Base-by-base conservation (phyloP, 2,888 invertebrate genomes). In the Nymphalis polychloros region DNA sequence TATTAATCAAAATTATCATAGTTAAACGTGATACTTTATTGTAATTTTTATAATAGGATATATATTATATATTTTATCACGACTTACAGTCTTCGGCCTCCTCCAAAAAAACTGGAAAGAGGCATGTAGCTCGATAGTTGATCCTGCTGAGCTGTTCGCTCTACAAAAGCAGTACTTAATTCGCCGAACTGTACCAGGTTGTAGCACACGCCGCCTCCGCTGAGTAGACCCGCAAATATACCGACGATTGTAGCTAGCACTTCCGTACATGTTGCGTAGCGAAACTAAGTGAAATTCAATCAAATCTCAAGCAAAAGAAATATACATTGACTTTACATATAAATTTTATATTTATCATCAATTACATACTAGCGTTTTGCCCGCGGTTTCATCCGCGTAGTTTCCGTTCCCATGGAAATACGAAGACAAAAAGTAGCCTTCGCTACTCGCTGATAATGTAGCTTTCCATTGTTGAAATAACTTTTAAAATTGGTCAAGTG, bases 161-260 rank as follows among this genome's bases (percentile, higher is more conserved):
- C 93, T 27, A 95, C 94, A 77, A 95, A 90, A 8, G 94, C 81
- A 0, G 94, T 94, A 68, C 94, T 94, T 50, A 95, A 89, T 75
- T 94, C 94, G 7, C 95, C 95, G 75, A 95, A 94, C 76, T 94
- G 93, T 67, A 94, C 93, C 69, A 94, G 87, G 78, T 94, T 93
- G 78, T 93, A 88, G 63, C 94, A 94, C 1, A 93, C 84, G 1
- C 93, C 92, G 3, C 86, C 82, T 0, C 92, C 93, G 53, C 93
- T 90, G 13, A 90, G 76, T 41, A 87, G 53, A 0, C 86, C 92
- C 65, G 85, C 77, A 0, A 89, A 2, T 1, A 90, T 73, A 0
- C 90, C 92, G 1, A 81, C 13, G 1, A 85, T 61, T 0, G 89
- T 90, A 0, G 90, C 89, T 8, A 80, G 48, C 0, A 86, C 23